Conservation (phyloP, 2,797 vertebrate species). For the Sebastiscus tertius region DNA sequence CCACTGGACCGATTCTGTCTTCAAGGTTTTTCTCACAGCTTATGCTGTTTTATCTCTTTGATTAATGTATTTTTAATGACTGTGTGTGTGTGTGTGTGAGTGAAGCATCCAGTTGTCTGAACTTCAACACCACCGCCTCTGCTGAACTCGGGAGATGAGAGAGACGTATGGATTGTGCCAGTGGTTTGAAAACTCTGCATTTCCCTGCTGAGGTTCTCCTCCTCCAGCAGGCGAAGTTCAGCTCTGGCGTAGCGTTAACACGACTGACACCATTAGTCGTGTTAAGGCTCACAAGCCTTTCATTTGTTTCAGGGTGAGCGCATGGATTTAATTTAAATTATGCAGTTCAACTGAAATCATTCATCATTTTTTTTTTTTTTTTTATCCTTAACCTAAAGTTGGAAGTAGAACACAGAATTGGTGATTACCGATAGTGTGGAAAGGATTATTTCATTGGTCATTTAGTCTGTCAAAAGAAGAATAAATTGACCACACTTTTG, state of each 20-base stretch:
- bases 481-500: background rate
- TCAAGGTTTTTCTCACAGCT: constrained; percentile 8
- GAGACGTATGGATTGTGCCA: background rate
- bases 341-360: background rate
- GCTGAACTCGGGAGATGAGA: background rate
- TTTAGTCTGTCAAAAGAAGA: background rate
- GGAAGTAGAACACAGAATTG: background rate
- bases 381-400: background rate
- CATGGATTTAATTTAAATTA: constrained; percentile 4
- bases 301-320: background rate
- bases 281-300: constrained; percentile 10
- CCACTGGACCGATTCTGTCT: background rate
- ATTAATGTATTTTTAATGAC: constrained; percentile 51
- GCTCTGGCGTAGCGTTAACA: background rate
- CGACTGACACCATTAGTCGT: constrained; percentile 2
- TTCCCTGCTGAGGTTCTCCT: constrained; percentile 10
- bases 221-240: background rate
- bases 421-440: background rate
- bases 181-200: constrained; percentile 12
- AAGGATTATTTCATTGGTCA: background rate
- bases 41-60: constrained; percentile 31
- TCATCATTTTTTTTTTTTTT: background rate
- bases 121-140: background rate
- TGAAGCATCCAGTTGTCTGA: constrained; percentile 10
- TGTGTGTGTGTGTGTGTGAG: background rate